Evolutionary conservation across 2,888 invertebrate genomes (phyloP).

Genomic region (Listrodromus nycthemerus): DNA sequence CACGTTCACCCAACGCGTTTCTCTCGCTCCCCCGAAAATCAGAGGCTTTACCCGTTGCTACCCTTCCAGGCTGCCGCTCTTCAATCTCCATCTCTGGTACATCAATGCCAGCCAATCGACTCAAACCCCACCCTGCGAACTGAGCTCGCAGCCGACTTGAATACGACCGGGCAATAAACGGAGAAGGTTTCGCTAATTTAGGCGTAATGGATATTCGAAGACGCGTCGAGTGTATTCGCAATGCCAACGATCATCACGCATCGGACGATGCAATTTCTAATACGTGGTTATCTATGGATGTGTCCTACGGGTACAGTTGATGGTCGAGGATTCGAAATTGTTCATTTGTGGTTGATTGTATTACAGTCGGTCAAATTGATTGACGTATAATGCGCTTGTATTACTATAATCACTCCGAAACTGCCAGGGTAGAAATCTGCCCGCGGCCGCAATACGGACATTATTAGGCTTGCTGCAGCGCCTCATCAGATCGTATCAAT

Average conservation of each 20-base stretch:
- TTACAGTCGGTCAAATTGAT: too few relatives aligned
- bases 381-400: too few relatives aligned
- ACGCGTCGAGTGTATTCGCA: background rate
- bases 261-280: background rate
- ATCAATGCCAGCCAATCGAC: background rate
- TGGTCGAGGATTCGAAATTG: background rate
- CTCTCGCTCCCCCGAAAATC: background rate
- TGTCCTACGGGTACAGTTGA: too few relatives aligned
- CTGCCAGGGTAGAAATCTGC: too few relatives aligned
- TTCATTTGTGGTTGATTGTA: too few relatives aligned
- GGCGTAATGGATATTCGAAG: background rate
- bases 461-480: too few relatives aligned
- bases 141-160: background rate
- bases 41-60: constrained; percentile 17
- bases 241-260: background rate
- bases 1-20: background rate
- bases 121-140: background rate
- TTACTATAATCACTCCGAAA: too few relatives aligned
- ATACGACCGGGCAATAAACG: background rate
- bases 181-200: background rate
- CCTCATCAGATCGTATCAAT: too few relatives aligned
- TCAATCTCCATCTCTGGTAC: constrained; percentile 10
- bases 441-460: too few relatives aligned
- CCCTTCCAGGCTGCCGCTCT: constrained; percentile 15
- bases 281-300: background rate